Base-by-base conservation (phyloP, 2,888 invertebrate species). In the Ophioninae sp. region DNA sequence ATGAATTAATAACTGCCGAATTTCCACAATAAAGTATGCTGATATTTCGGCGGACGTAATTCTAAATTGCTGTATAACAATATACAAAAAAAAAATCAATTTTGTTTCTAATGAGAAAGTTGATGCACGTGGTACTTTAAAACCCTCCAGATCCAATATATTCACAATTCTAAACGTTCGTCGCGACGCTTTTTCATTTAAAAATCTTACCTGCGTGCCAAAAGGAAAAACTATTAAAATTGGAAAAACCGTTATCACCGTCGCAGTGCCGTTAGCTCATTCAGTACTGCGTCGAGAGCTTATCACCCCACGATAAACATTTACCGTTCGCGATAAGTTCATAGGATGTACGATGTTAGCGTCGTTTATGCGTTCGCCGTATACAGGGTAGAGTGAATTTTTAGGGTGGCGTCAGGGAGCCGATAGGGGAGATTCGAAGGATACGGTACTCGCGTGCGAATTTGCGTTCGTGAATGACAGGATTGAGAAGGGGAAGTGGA, bases 391-490 rank as follows among this genome's bases (percentile, higher is more conserved):
- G 57, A 69, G 59, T 70, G 57, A 79, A 72, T 56, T 57, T 79
- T 72, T 57, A 73, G 79, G 72, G 72, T 64, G 79, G 65, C 59
- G 57, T 72, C 69, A 21, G 1, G 7, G 56, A n/a, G 72, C 84
- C 82, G 67, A 64, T 69, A 85, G 72, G 85, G 86, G 39, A 57
- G 70, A 72, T 17, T 1, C 73, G n/a, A 70, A 37, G 76, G 65
- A n/a, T 41, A 61, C 50, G 67, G 23, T 57, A 70, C 81, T 75
- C 62, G 84, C 70, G 79, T 73, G 77, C 50, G 74, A 79, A 79
- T 75, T 78, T 61, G 75, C 57, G 77, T 77, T 75, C 37, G 79
- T 73, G 79, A 70, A 75, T 44, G 69, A 23, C 61, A 7, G 79
- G 57, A 65, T 41, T 23, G 56, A 17, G 13, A 17, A 30, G 21